Percentiles rank a stretch among this genome's conserved stretches.
These are phyloP conservation scores for Brienomyrus longianalis DNA, from an alignment of 2,113 vertebrate species.

Conservation along the genomic window DNA sequence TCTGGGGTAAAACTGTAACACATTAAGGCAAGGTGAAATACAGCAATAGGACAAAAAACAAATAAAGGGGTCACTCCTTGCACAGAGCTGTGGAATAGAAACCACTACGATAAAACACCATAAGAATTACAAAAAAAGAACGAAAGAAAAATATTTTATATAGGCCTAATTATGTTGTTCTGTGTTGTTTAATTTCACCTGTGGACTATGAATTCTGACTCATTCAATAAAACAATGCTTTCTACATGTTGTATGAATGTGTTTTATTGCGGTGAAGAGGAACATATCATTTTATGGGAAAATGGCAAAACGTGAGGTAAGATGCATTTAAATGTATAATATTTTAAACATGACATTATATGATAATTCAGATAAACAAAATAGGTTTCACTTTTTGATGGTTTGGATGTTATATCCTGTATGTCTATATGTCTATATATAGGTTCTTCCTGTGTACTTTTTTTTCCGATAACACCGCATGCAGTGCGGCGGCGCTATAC, in stretches of 20 bases:
- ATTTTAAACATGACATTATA: not conserved
- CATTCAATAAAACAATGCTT: constrained; percentile 3
- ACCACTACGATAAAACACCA: not conserved
- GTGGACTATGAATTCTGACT: not conserved
- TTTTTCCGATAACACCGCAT: not conserved
- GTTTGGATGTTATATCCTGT: not conserved
- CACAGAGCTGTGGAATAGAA: not conserved
- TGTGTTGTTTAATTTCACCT: not conserved
- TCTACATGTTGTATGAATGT: not conserved
- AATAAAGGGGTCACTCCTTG: not conserved
- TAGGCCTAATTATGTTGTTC: not conserved
- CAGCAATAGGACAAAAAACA: not conserved
- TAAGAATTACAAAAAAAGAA: not conserved
- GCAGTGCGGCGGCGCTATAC: not conserved
- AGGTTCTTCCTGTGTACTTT: too few species aligned
- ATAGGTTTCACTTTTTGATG: not conserved
- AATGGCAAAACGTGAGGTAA: not conserved
- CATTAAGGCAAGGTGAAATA: not conserved
- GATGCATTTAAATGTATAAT: not conserved
- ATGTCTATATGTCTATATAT: too few species aligned
- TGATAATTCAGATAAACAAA: not conserved
- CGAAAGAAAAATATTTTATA: not conserved
- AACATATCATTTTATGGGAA: not conserved
- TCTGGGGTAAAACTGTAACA: not conserved
- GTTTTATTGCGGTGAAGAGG: not conserved